A percentile compares a stretch with the other conserved stretches of the same genome.
phyloP scores from a whole-genome alignment of 2,113 vertebrate species.

The Sigmodon hispidus region DNA sequence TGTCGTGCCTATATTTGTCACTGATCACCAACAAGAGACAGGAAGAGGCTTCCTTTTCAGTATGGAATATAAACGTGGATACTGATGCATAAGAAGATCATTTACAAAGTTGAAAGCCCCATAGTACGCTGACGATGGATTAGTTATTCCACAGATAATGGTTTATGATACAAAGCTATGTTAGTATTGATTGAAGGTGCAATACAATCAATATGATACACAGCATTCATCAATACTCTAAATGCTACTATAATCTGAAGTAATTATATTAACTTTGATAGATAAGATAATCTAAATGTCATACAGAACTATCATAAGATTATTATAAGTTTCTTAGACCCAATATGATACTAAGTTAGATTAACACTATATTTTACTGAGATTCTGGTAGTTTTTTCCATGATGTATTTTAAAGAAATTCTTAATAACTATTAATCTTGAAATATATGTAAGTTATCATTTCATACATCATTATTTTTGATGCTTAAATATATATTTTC shows the following conservation, averaged over 20 bases:
- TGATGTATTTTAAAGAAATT: background rate
- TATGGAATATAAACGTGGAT: background rate
- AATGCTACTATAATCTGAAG: background rate
- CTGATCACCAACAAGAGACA: background rate
- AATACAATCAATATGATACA: background rate
- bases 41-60: background rate
- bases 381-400: background rate
- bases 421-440: background rate
- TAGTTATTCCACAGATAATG: background rate
- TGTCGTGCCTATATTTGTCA: background rate
- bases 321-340: background rate
- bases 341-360: background rate
- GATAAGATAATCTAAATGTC: background rate
- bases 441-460: background rate
- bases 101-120: background rate
- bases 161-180: background rate
- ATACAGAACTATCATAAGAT: background rate
- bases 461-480: constrained; percentile 22
- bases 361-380: background rate
- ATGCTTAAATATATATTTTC: constrained; percentile 43
- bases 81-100: background rate
- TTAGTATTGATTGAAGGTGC: background rate
- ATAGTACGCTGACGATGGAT: background rate
- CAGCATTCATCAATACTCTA: background rate
- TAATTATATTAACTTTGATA: background rate